A percentile compares a stretch with the other conserved stretches of the same genome.
Evolutionary conservation across 2,888 invertebrate species (phyloP).

Genomic region (Teinopalpus imperialis): DNA sequence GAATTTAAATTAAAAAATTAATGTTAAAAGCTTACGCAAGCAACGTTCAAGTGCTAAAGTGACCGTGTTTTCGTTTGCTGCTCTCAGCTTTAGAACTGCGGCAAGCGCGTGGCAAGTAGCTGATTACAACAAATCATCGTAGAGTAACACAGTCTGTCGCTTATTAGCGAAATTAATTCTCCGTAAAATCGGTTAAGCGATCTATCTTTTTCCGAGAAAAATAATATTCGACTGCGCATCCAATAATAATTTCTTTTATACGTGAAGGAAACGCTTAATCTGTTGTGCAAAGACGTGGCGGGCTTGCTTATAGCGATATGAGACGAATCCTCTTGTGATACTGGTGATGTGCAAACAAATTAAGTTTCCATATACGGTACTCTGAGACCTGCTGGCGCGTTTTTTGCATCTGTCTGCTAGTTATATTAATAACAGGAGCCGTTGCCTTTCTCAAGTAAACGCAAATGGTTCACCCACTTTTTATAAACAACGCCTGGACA

Average conservation of each 20-base stretch:
- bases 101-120: too few species aligned
- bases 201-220: slow-evolving; percentile 75
- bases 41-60: too few species aligned
- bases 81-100: too few species aligned
- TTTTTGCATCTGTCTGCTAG: slow-evolving; percentile 48
- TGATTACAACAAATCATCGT: slow-evolving; percentile 71
- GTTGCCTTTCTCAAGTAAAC: slow-evolving; percentile 42
- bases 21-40: too few species aligned
- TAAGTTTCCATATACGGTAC: slow-evolving; percentile 61
- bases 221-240: slow-evolving; percentile 61
- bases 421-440: slow-evolving; percentile 58
- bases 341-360: slow-evolving; percentile 64
- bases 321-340: slow-evolving; percentile 51
- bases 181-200: slow-evolving; percentile 75
- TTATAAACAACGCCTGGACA: slow-evolving; percentile 40
- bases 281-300: slow-evolving; percentile 46
- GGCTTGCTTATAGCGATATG: slow-evolving; percentile 59
- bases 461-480: slow-evolving; percentile 54
- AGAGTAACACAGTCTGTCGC: slow-evolving; percentile 60
- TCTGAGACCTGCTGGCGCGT: slow-evolving; percentile 33
- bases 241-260: slow-evolving; percentile 61
- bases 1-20: too few species aligned
- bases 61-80: too few species aligned
- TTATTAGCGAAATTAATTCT: slow-evolving; percentile 77
- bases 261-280: slow-evolving; percentile 57